These are phyloP conservation scores for Tribolium madens DNA, from an alignment of 1,140 invertebrate species.

Conservation along the genomic window DNA sequence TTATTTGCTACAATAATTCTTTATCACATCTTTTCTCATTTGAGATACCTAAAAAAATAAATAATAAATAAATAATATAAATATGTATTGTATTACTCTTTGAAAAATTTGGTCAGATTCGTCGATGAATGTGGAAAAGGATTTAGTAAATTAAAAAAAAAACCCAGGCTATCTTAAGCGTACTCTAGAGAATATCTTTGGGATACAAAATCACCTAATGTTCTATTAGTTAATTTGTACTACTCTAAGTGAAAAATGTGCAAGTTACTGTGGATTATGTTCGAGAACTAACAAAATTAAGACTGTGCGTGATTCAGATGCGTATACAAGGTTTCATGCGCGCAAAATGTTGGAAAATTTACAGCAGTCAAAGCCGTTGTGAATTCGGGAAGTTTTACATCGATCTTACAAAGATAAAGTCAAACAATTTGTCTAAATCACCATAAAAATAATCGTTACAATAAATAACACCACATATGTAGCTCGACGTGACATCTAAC, in stretches of 20 bases:
- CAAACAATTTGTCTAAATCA: conserved; percentile 11
- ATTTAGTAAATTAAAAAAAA: conserved; percentile 19
- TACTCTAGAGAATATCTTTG: conserved; percentile 15
- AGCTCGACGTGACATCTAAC: not conserved
- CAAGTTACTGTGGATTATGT: conserved; percentile 5
- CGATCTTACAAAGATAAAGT: conserved; percentile 5
- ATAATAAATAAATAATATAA: too few species aligned
- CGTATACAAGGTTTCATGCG: conserved; percentile 17
- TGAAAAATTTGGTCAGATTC: conserved; percentile 7
- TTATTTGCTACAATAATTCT: too few species aligned
- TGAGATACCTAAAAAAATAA: too few species aligned
- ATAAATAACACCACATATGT: conserved; percentile 15
- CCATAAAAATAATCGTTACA: conserved; percentile 9
- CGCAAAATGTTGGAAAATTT: conserved; percentile 10
- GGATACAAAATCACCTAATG: conserved; percentile 6
- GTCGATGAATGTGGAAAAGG: not conserved
- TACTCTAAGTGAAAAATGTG: conserved; percentile 21
- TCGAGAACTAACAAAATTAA: not conserved
- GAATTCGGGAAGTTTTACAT: conserved; percentile 17
- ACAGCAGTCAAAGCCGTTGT: not conserved
- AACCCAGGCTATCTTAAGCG: conserved; percentile 12
- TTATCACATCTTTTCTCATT: too few species aligned
- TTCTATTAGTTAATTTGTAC: conserved; percentile 25
- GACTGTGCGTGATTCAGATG: conserved; percentile 12
- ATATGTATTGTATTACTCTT: too few species aligned